Evolutionary conservation across 2,113 vertebrate genomes (phyloP), one percentile per base, ranked within the genome.

Genomic region (Strigops habroptila): DNA sequence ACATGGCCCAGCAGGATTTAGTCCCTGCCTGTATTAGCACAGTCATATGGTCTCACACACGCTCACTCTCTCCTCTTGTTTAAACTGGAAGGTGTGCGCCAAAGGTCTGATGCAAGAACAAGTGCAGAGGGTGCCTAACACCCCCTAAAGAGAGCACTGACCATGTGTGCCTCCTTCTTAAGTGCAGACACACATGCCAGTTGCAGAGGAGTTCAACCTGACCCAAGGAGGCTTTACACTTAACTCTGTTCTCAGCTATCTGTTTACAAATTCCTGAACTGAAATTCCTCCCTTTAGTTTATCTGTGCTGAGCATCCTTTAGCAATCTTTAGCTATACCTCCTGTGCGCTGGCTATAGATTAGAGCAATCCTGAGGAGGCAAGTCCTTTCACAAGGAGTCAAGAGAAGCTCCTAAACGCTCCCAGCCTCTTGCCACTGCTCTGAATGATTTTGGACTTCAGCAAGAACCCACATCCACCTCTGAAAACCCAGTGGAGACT

Each of bases 181-280:
- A 48, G 37, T 1, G 2, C 25, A 43, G 57, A 59, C 27, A 35
- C 0, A 0, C 22, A 6, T 46, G 28, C 41, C 46, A 2, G 2
- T 10, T 44, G 51, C 18, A 44, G 82, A 75, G 44, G 48, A 35
- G 62, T 27, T 87, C 82, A 65, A 6, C 24, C 8, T 73, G 48
- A 77, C 43, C 19, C 1, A 0, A 73, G 81, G 13, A 25, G 3
- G 15, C n/a, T 88, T 85, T 62, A 55, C 7, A 12, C 15, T 79
- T 75, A 70, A 52, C 35, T 77, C n/a, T 1, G 0, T 79, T 71
- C 57, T 79, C 41, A 86, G 51, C 25, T 60, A 24, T 63, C 31
- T 92, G 43, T 90, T 96, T 79, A 90, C 55, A 85, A 82, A 93
- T 93, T 87, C 74, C 52, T 78, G 55, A 82, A 64, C 39, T 14